phyloP scores from a whole-genome alignment of 2,797 vertebrate genomes.

The Phrynocephalus guinanensis region DNA sequence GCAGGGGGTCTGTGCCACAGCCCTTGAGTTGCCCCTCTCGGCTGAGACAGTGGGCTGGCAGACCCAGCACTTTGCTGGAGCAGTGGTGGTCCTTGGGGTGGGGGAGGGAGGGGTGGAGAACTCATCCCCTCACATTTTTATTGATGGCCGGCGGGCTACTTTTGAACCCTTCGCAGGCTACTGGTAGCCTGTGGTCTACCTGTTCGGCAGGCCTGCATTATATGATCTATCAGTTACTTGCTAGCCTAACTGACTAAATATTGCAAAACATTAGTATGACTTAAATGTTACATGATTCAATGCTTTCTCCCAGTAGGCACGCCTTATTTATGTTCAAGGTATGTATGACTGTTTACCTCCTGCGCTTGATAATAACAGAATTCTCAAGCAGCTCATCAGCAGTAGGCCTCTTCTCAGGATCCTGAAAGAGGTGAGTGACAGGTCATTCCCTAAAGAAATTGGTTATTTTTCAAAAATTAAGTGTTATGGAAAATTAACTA shows the following conservation, averaged over 20 bases:
- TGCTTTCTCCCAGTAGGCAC: neutral
- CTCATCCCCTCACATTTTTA: too few relatives aligned
- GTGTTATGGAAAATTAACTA: conserved; percentile 33
- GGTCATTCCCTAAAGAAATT: conserved; percentile 51
- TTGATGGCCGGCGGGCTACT: too few relatives aligned
- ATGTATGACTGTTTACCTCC: conserved; percentile 80
- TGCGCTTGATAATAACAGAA: conserved; percentile 84
- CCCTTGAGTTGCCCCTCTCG: too few relatives aligned
- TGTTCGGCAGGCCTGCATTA: too few relatives aligned
- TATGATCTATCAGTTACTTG: neutral
- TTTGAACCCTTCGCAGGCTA: too few relatives aligned
- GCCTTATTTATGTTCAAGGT: conserved; percentile 5
- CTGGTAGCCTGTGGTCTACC: too few relatives aligned
- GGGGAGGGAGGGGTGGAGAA: too few relatives aligned
- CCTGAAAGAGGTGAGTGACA: conserved; percentile 79
- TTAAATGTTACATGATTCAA: neutral
- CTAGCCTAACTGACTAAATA: too few relatives aligned
- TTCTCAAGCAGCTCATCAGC: conserved; percentile 89
- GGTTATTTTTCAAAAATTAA: conserved; percentile 24
- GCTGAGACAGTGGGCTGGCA: too few relatives aligned
- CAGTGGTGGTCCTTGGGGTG: too few relatives aligned
- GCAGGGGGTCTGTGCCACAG: too few relatives aligned
- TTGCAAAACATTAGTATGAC: neutral
- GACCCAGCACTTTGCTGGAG: too few relatives aligned
- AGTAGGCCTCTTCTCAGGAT: conserved; percentile 94